Percentiles rank a stretch among this genome's conserved stretches.
Evolutionary conservation across 2,113 vertebrate species (phyloP).

Genomic region (Sturnira hondurensis): DNA sequence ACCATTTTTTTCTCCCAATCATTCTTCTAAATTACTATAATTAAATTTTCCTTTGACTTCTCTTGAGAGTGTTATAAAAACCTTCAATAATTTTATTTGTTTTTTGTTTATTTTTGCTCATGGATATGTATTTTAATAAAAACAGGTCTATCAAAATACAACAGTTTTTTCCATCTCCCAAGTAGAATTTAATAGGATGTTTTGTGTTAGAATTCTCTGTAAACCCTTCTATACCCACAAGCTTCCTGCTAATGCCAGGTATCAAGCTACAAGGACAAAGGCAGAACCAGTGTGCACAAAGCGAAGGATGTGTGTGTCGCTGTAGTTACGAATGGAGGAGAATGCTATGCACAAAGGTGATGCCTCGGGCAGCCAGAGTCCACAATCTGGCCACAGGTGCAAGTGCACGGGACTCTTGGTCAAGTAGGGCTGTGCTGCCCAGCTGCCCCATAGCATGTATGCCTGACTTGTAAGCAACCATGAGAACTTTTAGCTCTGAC

Average conservation of each 20-base stretch:
- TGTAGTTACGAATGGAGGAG: conserved; percentile 66
- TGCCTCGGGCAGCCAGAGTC: conserved; percentile 54
- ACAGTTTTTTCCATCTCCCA: conserved; percentile 92
- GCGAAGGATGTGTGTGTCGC: conserved; percentile 76
- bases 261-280: conserved; percentile 92
- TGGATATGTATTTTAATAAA: conserved; percentile 99
- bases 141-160: conserved; percentile 99
- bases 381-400: conserved; percentile 13
- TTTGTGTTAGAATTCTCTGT: conserved; percentile 87
- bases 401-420: conserved; percentile 12
- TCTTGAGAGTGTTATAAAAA: neutral
- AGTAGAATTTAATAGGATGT: conserved; percentile 88
- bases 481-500: conserved; percentile 64
- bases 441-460: conserved; percentile 76
- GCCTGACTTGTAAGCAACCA: conserved; percentile 87
- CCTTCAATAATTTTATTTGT: neutral
- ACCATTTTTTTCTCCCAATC: neutral
- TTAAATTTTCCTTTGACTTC: neutral
- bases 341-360: conserved; percentile 36
- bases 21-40: neutral
- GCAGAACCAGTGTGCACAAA: conserved; percentile 89
- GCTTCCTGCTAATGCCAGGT: conserved; percentile 93
- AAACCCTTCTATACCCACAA: conserved; percentile 78
- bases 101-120: conserved; percentile 78
- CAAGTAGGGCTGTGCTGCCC: conserved; percentile 65